Base-by-base conservation (phyloP, 2,888 invertebrate species). In the Eristalinus aeneus region DNA sequence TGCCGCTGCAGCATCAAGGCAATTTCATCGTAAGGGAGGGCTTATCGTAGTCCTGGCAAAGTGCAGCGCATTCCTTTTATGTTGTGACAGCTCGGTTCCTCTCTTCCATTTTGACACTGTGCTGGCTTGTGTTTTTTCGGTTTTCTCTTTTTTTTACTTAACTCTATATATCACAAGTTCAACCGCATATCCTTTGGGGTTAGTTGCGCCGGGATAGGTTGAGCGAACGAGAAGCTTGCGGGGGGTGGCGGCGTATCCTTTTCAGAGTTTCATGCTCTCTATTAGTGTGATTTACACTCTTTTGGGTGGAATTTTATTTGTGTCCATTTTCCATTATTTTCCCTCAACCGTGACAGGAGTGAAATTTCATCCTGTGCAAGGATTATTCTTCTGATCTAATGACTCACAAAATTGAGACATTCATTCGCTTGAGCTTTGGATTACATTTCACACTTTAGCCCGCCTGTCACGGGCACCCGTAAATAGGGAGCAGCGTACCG, bases 21-120 rank as follows among this genome's bases (percentile, higher is more conserved):
- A 80, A 80, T 85, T 85, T 80, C 71, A 76, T 75, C 80, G 76
- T 76, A 72, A 72, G 65, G 61, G 67, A 79, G 67, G 80, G 67
- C 75, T 85, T 85, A 85, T 63, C 80, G 69, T 74, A 56, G 54
- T 67, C 67, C 58, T 71, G 31, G 72, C 58, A 67, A 76, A 75
- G 74, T 71, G 79, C 71, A 85, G 53, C 61, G 67, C 75, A 68
- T 80, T 76, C 75, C 61, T 67, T 80, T 85, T 68, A 69, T 79
- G 64, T 65, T 79, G 69, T 84, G 78, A 84, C 79, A 84, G 74
- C 32, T 56, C 64, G 39, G 39, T 46, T 46, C 39, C 39, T 46
- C 39, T 46, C 39, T 6, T n/a, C 39, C 39, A 46, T 46, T 46
- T 46, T 46, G 39, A 46, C 39, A 46, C 39, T 46, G 12, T 27